Percentiles rank a stretch among this genome's conserved stretches.
Conservation (phyloP, 2,888 invertebrate genomes). For the Synergus japonicus region DNA sequence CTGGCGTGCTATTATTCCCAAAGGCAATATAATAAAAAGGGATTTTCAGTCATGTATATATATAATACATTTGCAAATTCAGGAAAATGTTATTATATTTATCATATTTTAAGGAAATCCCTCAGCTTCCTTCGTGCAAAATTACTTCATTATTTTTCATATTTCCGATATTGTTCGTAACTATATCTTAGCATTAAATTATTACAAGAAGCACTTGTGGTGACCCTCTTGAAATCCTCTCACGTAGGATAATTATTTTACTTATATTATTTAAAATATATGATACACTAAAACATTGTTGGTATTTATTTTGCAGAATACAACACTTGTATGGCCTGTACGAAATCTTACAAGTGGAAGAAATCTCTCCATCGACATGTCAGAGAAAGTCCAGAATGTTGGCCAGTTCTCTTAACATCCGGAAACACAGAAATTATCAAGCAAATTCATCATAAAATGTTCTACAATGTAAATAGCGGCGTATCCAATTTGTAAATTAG, state of each 20-base stretch:
- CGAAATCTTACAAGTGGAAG: conserved; percentile 75
- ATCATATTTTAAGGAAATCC: too few relatives aligned
- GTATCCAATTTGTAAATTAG: neutral
- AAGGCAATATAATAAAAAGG: neutral
- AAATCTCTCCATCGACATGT: conserved; percentile 75
- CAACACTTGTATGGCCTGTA: conserved; percentile 70
- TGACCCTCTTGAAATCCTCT: neutral
- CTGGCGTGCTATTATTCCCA: neutral
- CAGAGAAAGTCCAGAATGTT: conserved; percentile 73
- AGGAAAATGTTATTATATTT: too few relatives aligned
- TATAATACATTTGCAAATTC: too few relatives aligned
- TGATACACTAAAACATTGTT: neutral
- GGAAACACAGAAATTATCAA: conserved; percentile 72
- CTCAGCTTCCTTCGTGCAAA: neutral
- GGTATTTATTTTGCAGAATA: conserved; percentile 24
- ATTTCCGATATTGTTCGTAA: neutral
- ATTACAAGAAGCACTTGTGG: neutral
- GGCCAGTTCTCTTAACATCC: conserved; percentile 71
- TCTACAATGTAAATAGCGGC: conserved; percentile 64
- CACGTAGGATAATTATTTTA: neutral
- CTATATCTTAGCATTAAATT: neutral
- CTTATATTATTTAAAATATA: neutral
- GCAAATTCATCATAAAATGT: conserved; percentile 73
- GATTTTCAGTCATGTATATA: too few relatives aligned
- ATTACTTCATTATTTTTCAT: neutral